Base-by-base conservation (phyloP, 2,888 invertebrate species). In the Hoplodrina blanda region DNA sequence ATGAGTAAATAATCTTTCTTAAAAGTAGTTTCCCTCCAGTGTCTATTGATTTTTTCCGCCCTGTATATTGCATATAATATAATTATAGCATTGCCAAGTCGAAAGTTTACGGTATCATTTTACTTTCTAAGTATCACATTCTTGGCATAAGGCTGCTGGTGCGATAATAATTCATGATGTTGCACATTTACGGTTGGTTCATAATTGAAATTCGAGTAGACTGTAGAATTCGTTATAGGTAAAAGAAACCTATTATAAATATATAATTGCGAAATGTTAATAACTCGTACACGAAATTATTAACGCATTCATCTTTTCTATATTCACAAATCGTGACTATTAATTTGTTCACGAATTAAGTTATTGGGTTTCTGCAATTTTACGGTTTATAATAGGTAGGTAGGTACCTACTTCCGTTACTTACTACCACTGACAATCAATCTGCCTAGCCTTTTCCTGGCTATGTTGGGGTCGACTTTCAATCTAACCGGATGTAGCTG, bases 61-160 rank as follows among this genome's bases (percentile, higher is more conserved):
- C 46, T 46, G 15, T 46, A 44, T 33, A 17, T 41, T 68, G 8
- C 52, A 44, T 20, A 13, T 20, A 44, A 13, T 46, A 41, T 41
- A 41, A 46, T 46, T 17, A 4, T 44, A 44, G 15, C 11, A 76
- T 50, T 62, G 64, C 55, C 59, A 78, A 70, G 56, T 68, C 52
- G 60, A 76, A 81, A 70, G 73, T 62, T 52, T 72, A 44, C 62
- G 67, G 56, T 81, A 65, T 78, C 72, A 66, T 66, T 70, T 83
- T 81, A 82, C 84, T 84, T 84, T 79, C 76, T 81, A 25, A 25
- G 25, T 25, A 84, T 69, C 57, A 62, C 78, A 71, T 72, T 74
- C 69, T 62, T 56, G 49, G 62, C 68, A 61, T 62, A 73, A 76
- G 44, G 53, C 46, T 71, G 53, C 46, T 71, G 55, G 50, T 46